Evolutionary conservation across 2,113 vertebrate species (phyloP), one percentile per base, ranked within the genome.

Genomic region (Trichomycterus rosablanca): DNA sequence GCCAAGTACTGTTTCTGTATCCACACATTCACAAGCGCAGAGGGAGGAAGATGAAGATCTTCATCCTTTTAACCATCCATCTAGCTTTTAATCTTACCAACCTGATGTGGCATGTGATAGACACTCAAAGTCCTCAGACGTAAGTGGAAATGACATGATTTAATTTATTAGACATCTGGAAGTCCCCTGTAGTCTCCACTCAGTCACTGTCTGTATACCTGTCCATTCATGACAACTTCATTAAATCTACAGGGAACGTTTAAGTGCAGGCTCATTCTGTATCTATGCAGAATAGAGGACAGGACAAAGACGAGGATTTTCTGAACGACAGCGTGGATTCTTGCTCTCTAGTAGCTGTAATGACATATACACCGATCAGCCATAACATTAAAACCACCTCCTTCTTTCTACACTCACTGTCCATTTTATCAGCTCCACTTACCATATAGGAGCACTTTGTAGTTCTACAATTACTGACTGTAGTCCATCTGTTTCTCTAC

Each of bases 71-170:
- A 23, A 40, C 11, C 12, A 5, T 34, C 20, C 42, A 19, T 37
- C 52, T 52, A 19, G 46, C 30, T n/a, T 56, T 39, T 15, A 18
- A 28, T 28, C 42, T 64, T 43, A 56, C 43, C 32, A n/a, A 64
- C 32, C 24, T 56, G 52, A 55, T 56, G 54, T 65, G 62, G 56
- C 62, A 20, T 18, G 62, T 28, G 32, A 32, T 46, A 45, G 30
- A 55, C 44, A 55, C 62, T 64, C 62, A 55, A 46, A 43, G 42
- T 30, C 30, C 52, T 64, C 51, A 48, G 10, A 28, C 8, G 23
- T 56, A 64, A 65, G 30, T 56, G 43, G 40, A 49, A 56, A 56
- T 26, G 62, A 65, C 62, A 24, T 65, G 62, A 65, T 65, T 65
- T 65, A 65, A 65, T 65, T 56, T 65, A 43, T 39, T 49, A 11